Evolutionary conservation across 2,888 invertebrate genomes (phyloP).

Genomic region (Carpatolechia fugitivella): DNA sequence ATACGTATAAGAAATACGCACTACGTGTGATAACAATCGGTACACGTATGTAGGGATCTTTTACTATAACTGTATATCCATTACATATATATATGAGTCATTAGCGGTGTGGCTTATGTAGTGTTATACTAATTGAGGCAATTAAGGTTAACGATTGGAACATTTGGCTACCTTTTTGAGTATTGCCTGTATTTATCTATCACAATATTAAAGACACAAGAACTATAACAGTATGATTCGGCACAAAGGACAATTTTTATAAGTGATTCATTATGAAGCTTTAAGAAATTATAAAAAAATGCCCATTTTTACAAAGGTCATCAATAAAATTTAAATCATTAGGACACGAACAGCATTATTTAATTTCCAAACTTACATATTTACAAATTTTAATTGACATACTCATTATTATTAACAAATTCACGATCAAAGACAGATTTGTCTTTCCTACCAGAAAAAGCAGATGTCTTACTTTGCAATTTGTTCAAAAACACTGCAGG

Average conservation of each 20-base stretch:
- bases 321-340: too few species aligned
- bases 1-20: too few species aligned
- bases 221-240: too few species aligned
- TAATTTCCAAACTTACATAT: conserved; percentile 2
- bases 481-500: conserved; percentile 28
- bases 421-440: conserved; percentile 21
- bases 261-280: too few species aligned
- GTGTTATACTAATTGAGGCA: not conserved
- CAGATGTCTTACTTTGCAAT: conserved; percentile 24
- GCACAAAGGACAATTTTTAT: too few species aligned
- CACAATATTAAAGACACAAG: not conserved
- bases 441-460: conserved; percentile 22
- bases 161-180: not conserved
- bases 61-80: too few species aligned
- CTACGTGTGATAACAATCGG: too few species aligned
- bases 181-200: not conserved
- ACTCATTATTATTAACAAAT: too few species aligned
- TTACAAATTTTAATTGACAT: not conserved
- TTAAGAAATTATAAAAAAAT: too few species aligned
- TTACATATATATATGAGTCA: not conserved
- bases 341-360: too few species aligned
- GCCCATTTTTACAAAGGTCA: too few species aligned
- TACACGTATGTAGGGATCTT: too few species aligned
- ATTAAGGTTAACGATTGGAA: conserved; percentile 8
- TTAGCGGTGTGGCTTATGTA: not conserved